Evolutionary conservation across 1,140 invertebrate genomes (phyloP), one percentile per base, ranked within the genome.

Genomic region (Panagrolaimus sp.): DNA sequence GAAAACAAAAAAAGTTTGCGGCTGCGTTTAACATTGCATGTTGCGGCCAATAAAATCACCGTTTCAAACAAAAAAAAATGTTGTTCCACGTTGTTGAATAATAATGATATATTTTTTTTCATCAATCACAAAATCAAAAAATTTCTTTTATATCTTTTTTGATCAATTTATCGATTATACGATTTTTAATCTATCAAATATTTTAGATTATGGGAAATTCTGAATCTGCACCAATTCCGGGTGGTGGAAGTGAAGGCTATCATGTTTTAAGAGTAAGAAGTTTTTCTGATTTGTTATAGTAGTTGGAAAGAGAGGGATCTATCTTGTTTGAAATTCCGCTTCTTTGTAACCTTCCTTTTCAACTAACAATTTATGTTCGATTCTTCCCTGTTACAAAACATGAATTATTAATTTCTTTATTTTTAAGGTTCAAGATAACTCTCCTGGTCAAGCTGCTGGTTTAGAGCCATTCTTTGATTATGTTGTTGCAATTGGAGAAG

Each of bases 401-500:
- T 1, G n/a, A 10, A 26, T 26, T 28, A n/a, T 9, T 32, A 28
- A 12, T 17, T 8, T n/a, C n/a, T 64, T 1, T 38, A 28, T n/a
- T 48, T 87, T 87, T 73, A 84, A 95, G 92, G 94, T 98, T 43
- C 94, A 98, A 86, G 92, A 98, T 79, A 91, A 91, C 78, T 98
- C 95, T 38, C 96, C 96, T 12, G 96, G 94, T 5, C 89, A 93
- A 78, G 88, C 89, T 81, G 94, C 95, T 63, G 95, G 94, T 15
- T 85, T 99, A 9, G 92, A 98, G 87, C 91, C 95, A 15, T 98
- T 98, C 85, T 99, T 99, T 84, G 96, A 99, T 84, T 99, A 98
- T 84, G 94, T 99, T 83, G 90, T 98, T 64, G 90, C 93, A 26
- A 93, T 98, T 83, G 94, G 92, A 83, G 92, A 91, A 73, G 92